Percentiles rank a stretch among this genome's conserved stretches.
These are phyloP conservation scores for Cuculus canorus DNA, from an alignment of 2,797 vertebrate genomes.

Conservation along the genomic window DNA sequence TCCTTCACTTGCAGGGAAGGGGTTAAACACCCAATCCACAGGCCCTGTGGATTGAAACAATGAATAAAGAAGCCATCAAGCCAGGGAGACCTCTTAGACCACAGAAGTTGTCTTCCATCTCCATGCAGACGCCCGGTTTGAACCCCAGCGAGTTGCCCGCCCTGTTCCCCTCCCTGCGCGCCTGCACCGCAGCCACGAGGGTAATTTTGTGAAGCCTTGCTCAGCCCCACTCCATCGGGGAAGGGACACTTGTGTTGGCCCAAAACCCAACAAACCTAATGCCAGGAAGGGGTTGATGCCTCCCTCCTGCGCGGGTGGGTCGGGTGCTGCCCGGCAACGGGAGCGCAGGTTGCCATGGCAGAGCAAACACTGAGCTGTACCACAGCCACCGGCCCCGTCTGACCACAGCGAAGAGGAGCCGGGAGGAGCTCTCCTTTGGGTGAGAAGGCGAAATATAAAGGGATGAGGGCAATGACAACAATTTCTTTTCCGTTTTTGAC, in stretches of 20 bases:
- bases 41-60: neutral
- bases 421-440: neutral
- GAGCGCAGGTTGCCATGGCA: slow-evolving; percentile 46
- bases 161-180: rapidly evolving
- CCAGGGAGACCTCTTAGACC: neutral
- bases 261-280: neutral
- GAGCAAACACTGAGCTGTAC: neutral
- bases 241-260: rapidly evolving
- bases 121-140: rapidly evolving
- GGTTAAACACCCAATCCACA: neutral
- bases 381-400: rapidly evolving
- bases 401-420: neutral
- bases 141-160: neutral
- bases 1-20: neutral
- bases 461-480: neutral
- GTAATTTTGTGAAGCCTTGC: neutral
- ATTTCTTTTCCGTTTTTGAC: neutral
- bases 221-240: neutral
- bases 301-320: neutral
- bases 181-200: rapidly evolving
- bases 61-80: neutral
- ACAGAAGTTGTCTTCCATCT: neutral
- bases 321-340: neutral
- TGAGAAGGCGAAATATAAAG: neutral
- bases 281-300: neutral